A percentile compares a stretch with the other conserved stretches of the same genome.
phyloP scores from a whole-genome alignment of 1,140 invertebrate species.

The Steinernema feltiae region DNA sequence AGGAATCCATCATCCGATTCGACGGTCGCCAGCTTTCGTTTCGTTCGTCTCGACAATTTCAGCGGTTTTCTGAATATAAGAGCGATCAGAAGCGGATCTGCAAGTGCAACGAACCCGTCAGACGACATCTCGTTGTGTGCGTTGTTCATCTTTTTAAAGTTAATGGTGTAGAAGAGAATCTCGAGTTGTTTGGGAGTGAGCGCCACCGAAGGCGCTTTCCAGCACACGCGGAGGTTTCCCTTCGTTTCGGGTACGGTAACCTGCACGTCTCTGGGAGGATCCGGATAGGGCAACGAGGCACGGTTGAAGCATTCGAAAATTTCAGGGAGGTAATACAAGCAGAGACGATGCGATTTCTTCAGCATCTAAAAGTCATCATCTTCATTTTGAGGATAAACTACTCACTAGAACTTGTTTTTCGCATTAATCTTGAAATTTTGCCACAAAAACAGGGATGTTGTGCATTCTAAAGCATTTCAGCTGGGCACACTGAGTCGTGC shows the following conservation, averaged over 20 bases:
- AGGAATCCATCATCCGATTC: constrained; percentile 16
- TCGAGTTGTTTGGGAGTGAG: constrained; percentile 26
- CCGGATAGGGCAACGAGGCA: constrained; percentile 38
- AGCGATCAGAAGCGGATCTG: background rate
- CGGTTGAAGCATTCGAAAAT: constrained; percentile 41
- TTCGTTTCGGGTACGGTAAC: constrained; percentile 34
- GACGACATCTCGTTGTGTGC: background rate
- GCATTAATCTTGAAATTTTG: no score
- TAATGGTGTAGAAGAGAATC: constrained; percentile 30
- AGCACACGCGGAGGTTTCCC: constrained; percentile 22
- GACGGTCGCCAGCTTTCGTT: constrained; percentile 25
- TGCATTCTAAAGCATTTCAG: no score
- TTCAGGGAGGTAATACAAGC: constrained; percentile 45
- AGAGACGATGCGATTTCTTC: constrained; percentile 36
- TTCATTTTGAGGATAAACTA: no score
- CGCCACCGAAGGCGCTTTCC: constrained; percentile 24
- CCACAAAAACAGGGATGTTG: no score
- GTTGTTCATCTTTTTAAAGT: constrained; percentile 26
- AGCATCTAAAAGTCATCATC: constrained; percentile 24
- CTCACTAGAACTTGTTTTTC: no score
- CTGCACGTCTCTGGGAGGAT: constrained; percentile 26
- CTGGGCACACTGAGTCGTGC: no score
- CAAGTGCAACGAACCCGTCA: background rate
- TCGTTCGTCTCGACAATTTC: constrained; percentile 19
- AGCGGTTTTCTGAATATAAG: background rate